phyloP scores from a whole-genome alignment of 2,888 invertebrate species.

The Deroplatys truncata region DNA sequence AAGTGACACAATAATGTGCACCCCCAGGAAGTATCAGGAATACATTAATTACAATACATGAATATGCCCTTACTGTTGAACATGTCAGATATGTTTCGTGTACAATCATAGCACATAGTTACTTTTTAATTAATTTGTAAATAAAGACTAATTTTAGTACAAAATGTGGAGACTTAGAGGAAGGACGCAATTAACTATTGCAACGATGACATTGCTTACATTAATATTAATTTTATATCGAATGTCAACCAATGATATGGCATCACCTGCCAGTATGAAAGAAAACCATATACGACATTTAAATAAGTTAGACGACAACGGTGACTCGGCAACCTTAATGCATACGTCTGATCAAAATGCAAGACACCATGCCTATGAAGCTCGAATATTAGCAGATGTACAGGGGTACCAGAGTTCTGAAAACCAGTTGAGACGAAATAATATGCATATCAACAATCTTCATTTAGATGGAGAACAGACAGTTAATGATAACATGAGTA shows the following conservation, averaged over 20 bases:
- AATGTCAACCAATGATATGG: slow-evolving; percentile 29
- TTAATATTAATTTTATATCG: slow-evolving; percentile 40
- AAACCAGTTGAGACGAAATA: slow-evolving; percentile 8
- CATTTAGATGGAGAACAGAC: slow-evolving; percentile 24
- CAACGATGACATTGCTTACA: slow-evolving; percentile 38
- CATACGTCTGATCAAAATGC: slow-evolving; percentile 34
- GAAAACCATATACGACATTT: slow-evolving; percentile 31
- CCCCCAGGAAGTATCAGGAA: background rate
- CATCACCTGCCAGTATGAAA: background rate
- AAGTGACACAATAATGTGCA: background rate
- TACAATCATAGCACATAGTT: background rate
- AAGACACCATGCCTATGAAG: slow-evolving; percentile 35
- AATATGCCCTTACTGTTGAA: background rate
- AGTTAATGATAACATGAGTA: slow-evolving; percentile 19
- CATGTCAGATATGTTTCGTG: background rate
- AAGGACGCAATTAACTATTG: slow-evolving; percentile 36
- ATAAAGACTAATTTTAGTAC: background rate
- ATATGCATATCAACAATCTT: slow-evolving; percentile 12
- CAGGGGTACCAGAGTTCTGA: slow-evolving; percentile 22
- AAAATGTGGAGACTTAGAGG: slow-evolving; percentile 19
- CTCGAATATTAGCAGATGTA: slow-evolving; percentile 34
- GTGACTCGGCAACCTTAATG: slow-evolving; percentile 26
- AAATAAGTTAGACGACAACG: slow-evolving; percentile 28
- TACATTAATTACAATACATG: background rate
- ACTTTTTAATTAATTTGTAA: too few relatives aligned